phyloP scores from a whole-genome alignment of 2,888 invertebrate species.

The Drosophila fungiperda region DNA sequence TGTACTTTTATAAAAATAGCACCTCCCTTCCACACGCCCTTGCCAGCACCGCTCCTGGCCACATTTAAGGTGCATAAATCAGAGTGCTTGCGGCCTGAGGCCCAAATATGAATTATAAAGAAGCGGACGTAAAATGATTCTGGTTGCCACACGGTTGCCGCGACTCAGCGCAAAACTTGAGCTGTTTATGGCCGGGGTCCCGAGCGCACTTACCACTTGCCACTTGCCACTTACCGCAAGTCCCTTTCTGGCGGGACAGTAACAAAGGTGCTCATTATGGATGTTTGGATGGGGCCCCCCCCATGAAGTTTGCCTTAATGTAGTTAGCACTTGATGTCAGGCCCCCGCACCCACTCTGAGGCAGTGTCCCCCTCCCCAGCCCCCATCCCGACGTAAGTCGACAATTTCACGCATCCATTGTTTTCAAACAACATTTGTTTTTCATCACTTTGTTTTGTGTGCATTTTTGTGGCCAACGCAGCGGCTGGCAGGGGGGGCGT shows the following conservation, averaged over 20 bases:
- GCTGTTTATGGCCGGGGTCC: slow-evolving; percentile 51
- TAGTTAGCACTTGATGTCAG: slow-evolving; percentile 70
- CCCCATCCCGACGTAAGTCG: slow-evolving; percentile 16
- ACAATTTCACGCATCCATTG: slow-evolving; percentile 74
- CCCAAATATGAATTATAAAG: slow-evolving; percentile 16
- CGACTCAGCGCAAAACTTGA: slow-evolving; percentile 41
- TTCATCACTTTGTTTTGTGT: slow-evolving; percentile 76
- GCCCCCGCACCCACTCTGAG: background rate
- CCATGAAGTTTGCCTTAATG: slow-evolving; percentile 52
- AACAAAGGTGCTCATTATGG: slow-evolving; percentile 50
- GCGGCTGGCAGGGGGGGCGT: background rate
- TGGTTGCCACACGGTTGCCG: slow-evolving; percentile 2
- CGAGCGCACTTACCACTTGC: slow-evolving; percentile 69
- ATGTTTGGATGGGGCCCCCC: background rate
- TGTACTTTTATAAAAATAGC: background rate
- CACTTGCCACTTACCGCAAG: slow-evolving; percentile 21
- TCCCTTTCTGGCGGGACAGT: slow-evolving; percentile 30
- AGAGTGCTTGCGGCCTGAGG: slow-evolving; percentile 9
- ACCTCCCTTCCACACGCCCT: background rate
- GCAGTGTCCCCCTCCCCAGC: background rate
- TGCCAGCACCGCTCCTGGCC: background rate
- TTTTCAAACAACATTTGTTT: slow-evolving; percentile 74
- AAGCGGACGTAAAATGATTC: slow-evolving; percentile 18
- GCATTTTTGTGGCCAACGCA: slow-evolving; percentile 44
- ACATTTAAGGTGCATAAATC: slow-evolving; percentile 18